Evolutionary conservation across 2,888 invertebrate genomes (phyloP).

Genomic region (Drosophila histrio): DNA sequence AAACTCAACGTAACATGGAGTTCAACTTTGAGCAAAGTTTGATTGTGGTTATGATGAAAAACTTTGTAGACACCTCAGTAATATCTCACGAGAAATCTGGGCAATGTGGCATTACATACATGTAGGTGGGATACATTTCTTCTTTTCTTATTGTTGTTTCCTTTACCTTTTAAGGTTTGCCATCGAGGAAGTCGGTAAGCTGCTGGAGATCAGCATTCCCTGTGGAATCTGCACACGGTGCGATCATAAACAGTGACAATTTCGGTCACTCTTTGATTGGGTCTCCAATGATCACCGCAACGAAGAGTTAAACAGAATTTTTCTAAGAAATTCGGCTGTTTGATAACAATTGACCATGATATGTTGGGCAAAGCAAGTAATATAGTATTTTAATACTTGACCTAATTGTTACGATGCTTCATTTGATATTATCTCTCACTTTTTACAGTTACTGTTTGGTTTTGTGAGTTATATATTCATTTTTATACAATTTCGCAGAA

Average conservation of each 20-base stretch:
- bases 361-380: constrained; percentile 55
- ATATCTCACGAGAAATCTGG: constrained; percentile 10
- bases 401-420: neutral
- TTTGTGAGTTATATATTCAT: constrained; percentile 11
- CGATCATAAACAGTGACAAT: constrained; percentile 35
- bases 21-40: constrained; percentile 49
- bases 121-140: constrained; percentile 4
- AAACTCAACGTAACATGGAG: constrained; percentile 49
- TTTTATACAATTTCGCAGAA: constrained; percentile 54
- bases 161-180: constrained; percentile 21
- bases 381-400: neutral
- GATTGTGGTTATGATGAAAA: constrained; percentile 47
- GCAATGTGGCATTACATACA: neutral
- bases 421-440: neutral
- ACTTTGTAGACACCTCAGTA: constrained; percentile 54
- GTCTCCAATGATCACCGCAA: constrained; percentile 41
- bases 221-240: constrained; percentile 60
- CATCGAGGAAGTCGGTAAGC: constrained; percentile 20
- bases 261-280: constrained; percentile 36
- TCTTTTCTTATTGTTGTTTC: neutral
- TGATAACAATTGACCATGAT: constrained; percentile 50
- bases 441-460: constrained; percentile 7
- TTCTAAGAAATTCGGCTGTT: constrained; percentile 52
- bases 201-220: constrained; percentile 29
- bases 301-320: constrained; percentile 29